phyloP scores from a whole-genome alignment of 1,140 invertebrate genomes.

The Macrocentrus cingulum region DNA sequence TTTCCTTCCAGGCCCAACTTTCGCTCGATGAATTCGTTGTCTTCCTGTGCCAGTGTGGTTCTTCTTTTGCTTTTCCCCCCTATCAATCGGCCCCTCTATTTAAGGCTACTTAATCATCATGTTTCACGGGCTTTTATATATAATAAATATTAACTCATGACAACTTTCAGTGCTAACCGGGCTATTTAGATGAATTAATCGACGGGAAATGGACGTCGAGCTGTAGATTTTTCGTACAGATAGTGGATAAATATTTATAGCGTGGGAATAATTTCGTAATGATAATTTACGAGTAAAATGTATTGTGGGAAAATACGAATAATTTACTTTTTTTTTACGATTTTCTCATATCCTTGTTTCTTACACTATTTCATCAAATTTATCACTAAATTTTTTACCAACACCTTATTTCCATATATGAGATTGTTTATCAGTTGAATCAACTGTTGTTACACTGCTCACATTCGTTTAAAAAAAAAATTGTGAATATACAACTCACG shows the following conservation, averaged over 20 bases:
- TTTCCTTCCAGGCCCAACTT: background rate
- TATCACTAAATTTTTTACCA: no score
- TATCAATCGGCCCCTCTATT: no score
- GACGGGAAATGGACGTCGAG: constrained; percentile 21
- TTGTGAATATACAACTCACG: no score
- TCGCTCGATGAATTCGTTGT: background rate
- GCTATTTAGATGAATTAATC: constrained; percentile 17
- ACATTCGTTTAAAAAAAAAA: no score
- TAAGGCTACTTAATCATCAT: no score
- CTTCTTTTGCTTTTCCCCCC: no score
- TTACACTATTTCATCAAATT: no score
- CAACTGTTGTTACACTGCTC: no score
- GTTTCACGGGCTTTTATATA: background rate
- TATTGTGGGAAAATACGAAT: constrained; percentile 21
- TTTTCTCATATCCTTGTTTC: background rate
- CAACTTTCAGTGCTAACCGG: background rate
- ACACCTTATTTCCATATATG: no score
- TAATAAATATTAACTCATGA: constrained; percentile 2
- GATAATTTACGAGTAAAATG: constrained; percentile 24
- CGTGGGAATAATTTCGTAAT: constrained; percentile 26
- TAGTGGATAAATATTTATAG: constrained; percentile 13
- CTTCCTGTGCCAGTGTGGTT: no score
- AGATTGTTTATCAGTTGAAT: no score
- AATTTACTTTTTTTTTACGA: constrained; percentile 5
- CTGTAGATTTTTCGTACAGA: constrained; percentile 20